Percentiles rank a stretch among this genome's conserved stretches.
These are phyloP conservation scores for Caretta caretta DNA, from an alignment of 2,113 vertebrate genomes.

Conservation along the genomic window DNA sequence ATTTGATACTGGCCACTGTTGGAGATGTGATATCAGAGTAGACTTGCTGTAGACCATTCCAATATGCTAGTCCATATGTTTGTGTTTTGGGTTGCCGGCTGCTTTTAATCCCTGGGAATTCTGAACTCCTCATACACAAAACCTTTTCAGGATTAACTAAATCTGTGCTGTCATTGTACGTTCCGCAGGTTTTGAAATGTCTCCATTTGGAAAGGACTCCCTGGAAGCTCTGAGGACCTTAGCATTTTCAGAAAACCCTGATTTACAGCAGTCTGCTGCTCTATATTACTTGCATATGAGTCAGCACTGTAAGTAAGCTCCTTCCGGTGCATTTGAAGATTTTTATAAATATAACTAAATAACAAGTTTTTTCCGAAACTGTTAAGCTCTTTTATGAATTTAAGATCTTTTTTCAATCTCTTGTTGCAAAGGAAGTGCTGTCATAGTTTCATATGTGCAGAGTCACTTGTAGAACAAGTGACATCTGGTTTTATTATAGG, in stretches of 20 bases:
- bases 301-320: conserved; percentile 80
- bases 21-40: not conserved
- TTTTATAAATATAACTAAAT: not conserved
- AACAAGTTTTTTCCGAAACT: not conserved
- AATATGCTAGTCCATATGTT: not conserved
- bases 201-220: conserved; percentile 65
- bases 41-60: not conserved
- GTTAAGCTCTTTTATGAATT: not conserved
- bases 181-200: conserved; percentile 72
- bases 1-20: not conserved
- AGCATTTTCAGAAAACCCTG: conserved; percentile 79
- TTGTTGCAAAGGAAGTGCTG: not conserved
- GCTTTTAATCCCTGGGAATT: not conserved
- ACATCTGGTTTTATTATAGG: not conserved
- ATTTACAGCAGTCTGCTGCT: conserved; percentile 82
- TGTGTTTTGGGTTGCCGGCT: not conserved
- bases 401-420: not conserved
- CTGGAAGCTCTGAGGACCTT: conserved; percentile 78
- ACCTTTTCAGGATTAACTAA: conserved; percentile 1
- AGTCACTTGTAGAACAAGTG: not conserved
- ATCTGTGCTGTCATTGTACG: conserved; percentile 16
- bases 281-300: conserved; percentile 83
- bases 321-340: not conserved
- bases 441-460: not conserved
- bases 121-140: conserved; percentile 1